Evolutionary conservation across 1,140 invertebrate species (phyloP), one percentile per base, ranked within the genome.

Genomic region (Drosophila chauvacae): DNA sequence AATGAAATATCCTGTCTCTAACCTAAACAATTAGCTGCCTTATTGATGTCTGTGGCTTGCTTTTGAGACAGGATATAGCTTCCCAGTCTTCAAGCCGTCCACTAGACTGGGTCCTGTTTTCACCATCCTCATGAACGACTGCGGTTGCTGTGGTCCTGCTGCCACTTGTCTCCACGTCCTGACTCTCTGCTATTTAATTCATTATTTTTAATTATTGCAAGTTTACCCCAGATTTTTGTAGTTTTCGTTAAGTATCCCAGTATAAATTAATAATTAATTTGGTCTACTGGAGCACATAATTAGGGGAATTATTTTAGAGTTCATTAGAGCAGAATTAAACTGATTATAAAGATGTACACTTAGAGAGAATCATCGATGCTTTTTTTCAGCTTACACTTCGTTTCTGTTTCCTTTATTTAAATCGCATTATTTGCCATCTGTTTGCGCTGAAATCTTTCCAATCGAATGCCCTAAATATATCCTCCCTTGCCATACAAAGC

Each of bases 401-500:
- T 37, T 59, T 50, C 16, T 11, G 16, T 26, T 44, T 69, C 53
- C 35, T 41, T 51, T 61, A 58, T 61, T 70, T 62, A 50, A 70
- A 70, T 78, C 75, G 58, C 45, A 58, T 77, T 60, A 70, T 53
- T 78, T 26, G 35, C 45, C 68, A 61, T 77, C 55, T 55, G 63
- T 20, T 57, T 68, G 53, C 58, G 28, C 66, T n/a, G 16, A 72
- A 71, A 50, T 44, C 30, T 44, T 78, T 78, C 47, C 76, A 59
- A 78, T 5, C 35, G 76, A 78, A 41, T 71, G 58, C 59, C 48
- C 65, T 71, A 48, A 58, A 55, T 71, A 42, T 68, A 77, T 69
- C 53, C 76, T 71, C 59, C 44, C 58, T 28, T 45, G 58, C 51
- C 33, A 39, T 44, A 57, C 70, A 74, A 56, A 70, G 53, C 76